Evolutionary conservation across 2,888 invertebrate species (phyloP), one percentile per base, ranked within the genome.

Genomic region (Carpatolechia fugitivella): DNA sequence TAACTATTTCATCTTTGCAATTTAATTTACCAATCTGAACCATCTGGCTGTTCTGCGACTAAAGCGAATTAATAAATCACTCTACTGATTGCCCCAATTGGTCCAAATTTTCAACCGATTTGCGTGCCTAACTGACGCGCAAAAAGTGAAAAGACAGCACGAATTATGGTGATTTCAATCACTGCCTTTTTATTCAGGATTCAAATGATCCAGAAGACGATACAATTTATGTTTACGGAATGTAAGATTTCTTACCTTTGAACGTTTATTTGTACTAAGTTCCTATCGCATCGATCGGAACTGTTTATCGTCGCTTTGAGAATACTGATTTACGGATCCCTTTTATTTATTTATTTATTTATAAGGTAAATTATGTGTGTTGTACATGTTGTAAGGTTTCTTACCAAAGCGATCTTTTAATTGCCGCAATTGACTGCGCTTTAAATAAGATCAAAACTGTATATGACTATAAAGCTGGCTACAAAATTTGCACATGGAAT

Each of bases 81-180:
- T 31, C 18, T 1, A 20, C n/a, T 18, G 35, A 49, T 49, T 49
- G 30, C 11, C 46, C 41, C 54, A 55, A 56, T 54, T 59, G 58
- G 13, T 29, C 24, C 14, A 29, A 38, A 50, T 33, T 50, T 30
- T 50, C 38, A 11, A 29, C 8, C 50, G 20, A 38, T 50, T 50
- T 50, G 49, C 14, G 29, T 20, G 5, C 35, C 24, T 49, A 49
- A 52, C 52, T 40, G 52, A 57, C 36, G 55, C 38, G 56, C 52
- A 52, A 52, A 40, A 56, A 51, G 50, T 49, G 47, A 40, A 44
- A 58, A 56, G 14, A 46, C n/a, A 41, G 44, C 41, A 59, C 58
- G 24, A 48, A 50, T 50, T 38, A 50, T 24, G 3, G 38, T 6
- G 10, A 50, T 50, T 29, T 38, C 50, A 44, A 44, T 52, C 33